Base-by-base conservation (phyloP, 2,797 vertebrate genomes). In the Sebastes goodei region DNA sequence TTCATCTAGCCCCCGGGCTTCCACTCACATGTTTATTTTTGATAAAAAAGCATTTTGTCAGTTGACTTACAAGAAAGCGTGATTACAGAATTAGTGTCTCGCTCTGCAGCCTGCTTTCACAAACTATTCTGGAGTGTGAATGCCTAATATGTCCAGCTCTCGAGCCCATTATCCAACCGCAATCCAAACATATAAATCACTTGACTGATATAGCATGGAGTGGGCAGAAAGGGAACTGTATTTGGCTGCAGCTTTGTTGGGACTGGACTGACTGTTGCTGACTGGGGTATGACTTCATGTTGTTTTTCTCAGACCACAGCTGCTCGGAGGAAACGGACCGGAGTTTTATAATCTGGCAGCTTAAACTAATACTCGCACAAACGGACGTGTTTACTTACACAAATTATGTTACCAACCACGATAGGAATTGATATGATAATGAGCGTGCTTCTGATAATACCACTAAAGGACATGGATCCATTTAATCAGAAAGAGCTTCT, bases 261-360 rank as follows among this genome's bases (percentile, higher is more conserved):
- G 88, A 74, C 84, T 94, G 92, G 93, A 84, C 94, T 87, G 92
- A 93, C 93, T 95, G 93, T 96, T 95, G 93, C 96, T 94, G 96
- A 87, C 90, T 93, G 94, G 95, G 96, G 96, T 95, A 96, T 97
- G 95, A 97, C 96, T 96, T 96, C 96, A 96, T 96, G 94, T 95
- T 96, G 95, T 95, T 96, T 96, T 70, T 95, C 80, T 61, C 73
- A 53, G 81, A 80, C 80, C 87, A 95, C 96, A 97, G 97, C 97
- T 97, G 97, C 96, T 95, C 92, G 63, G 88, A 97, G 96, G 96
- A 89, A 89, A 90, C 52, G 63, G 65, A 86, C 76, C n/a, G 23
- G 12, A 76, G 55, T 86, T 90, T 90, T 85, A 61, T 76, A 87
- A 89, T 86, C 83, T 82, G 33, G 32, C 82, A 74, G 84, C 85